These are phyloP conservation scores for Suncus etruscus DNA, from an alignment of 2,113 vertebrate genomes.

Conservation along the genomic window DNA sequence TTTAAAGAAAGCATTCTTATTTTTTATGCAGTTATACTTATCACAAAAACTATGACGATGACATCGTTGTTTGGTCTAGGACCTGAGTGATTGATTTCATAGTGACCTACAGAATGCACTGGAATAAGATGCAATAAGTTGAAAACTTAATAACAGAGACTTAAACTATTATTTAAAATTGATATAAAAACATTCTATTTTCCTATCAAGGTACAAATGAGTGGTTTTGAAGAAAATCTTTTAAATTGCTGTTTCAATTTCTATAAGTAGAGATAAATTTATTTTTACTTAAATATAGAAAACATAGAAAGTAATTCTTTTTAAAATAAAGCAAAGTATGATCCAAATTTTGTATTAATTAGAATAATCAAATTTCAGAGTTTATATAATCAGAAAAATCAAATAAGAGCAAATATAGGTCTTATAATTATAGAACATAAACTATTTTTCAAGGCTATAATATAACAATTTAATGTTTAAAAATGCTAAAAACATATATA, in stretches of 20 bases:
- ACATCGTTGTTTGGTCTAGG: constrained; percentile 66
- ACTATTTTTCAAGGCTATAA: constrained; percentile 45
- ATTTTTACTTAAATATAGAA: constrained; percentile 52
- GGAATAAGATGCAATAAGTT: constrained; percentile 21
- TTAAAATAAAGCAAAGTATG: constrained; percentile 1
- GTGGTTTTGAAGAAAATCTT: constrained; percentile 48
- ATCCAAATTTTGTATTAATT: neutral
- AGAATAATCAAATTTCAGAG: too few relatives aligned
- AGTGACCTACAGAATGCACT: constrained; percentile 38
- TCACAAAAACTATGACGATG: constrained; percentile 56
- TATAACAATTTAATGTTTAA: constrained; percentile 3
- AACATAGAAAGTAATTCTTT: constrained; percentile 32
- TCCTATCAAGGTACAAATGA: constrained; percentile 43
- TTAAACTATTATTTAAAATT: constrained; percentile 62
- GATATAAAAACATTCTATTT: constrained; percentile 59
- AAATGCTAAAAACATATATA: neutral
- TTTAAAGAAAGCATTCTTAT: constrained; percentile 54
- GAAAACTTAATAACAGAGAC: constrained; percentile 53
- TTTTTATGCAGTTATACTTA: constrained; percentile 44
- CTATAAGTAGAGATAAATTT: constrained; percentile 27
- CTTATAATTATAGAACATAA: neutral
- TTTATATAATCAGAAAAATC: too few relatives aligned
- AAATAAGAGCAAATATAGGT: neutral
- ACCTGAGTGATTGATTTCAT: constrained; percentile 57
- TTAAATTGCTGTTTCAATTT: constrained; percentile 38